phyloP scores from a whole-genome alignment of 1,140 invertebrate genomes.

The Saccostrea glomerata region DNA sequence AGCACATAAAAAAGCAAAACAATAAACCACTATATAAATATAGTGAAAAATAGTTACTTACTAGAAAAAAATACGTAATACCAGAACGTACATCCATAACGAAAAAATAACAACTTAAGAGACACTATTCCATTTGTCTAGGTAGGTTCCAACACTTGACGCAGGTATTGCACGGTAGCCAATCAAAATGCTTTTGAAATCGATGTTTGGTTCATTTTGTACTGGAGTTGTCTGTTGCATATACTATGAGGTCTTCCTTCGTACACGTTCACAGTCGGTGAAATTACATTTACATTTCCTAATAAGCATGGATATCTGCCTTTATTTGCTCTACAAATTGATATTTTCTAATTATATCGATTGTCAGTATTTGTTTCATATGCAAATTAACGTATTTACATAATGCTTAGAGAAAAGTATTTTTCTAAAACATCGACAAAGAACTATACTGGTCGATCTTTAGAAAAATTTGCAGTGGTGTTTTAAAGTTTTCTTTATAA shows the following conservation, averaged over 20 bases:
- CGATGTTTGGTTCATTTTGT: background rate
- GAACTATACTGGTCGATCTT: background rate
- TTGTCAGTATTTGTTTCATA: background rate
- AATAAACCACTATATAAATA: too few species aligned
- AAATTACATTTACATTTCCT: conserved; percentile 12
- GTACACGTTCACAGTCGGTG: background rate
- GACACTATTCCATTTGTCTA: background rate
- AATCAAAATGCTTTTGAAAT: background rate
- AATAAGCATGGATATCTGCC: background rate
- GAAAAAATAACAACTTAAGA: background rate
- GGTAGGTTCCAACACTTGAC: background rate
- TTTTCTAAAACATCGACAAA: background rate
- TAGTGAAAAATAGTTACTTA: background rate
- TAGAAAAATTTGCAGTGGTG: background rate
- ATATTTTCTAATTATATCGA: background rate
- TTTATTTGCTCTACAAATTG: conserved; percentile 20
- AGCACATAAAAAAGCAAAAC: too few species aligned
- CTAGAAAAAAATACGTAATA: background rate
- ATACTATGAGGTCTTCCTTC: background rate
- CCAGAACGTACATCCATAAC: background rate
- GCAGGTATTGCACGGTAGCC: background rate
- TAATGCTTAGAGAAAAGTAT: background rate
- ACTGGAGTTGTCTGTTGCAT: background rate
- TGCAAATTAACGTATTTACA: conserved; percentile 13
- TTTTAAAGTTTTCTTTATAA: background rate